A percentile compares a stretch with the other conserved stretches of the same genome.
These are phyloP conservation scores for Nymphicus hollandicus DNA, from an alignment of 2,113 vertebrate species.

Conservation along the genomic window DNA sequence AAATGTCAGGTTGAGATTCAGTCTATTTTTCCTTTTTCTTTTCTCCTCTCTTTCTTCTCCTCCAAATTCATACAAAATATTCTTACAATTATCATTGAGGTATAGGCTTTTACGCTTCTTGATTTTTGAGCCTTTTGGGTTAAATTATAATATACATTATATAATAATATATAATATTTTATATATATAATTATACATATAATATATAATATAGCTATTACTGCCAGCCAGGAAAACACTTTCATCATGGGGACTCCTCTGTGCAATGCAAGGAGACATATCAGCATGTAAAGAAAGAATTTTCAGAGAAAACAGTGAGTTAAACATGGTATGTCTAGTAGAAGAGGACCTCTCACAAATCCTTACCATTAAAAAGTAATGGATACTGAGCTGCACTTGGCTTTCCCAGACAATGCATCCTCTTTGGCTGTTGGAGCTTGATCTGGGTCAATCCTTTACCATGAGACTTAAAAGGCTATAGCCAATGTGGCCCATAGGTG, in stretches of 20 bases:
- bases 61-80: neutral
- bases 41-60: neutral
- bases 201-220: neutral
- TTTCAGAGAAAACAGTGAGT: neutral
- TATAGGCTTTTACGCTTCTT: neutral
- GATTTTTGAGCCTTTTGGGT: neutral
- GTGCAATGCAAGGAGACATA: neutral
- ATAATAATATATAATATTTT: neutral
- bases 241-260: neutral
- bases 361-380: neutral
- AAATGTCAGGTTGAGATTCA: neutral
- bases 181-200: neutral
- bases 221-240: neutral
- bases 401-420: neutral
- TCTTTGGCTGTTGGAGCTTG: neutral
- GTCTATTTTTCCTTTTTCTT: neutral
- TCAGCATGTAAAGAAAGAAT: neutral
- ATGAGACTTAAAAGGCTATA: neutral
- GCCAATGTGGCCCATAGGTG: accelerated
- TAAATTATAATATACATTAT: neutral
- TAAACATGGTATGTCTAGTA: neutral
- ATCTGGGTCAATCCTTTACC: neutral
- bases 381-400: neutral
- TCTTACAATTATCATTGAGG: neutral
- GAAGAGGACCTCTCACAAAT: neutral